These are phyloP conservation scores for Semotilus atromaculatus DNA, from an alignment of 2,797 vertebrate species.

Conservation along the genomic window DNA sequence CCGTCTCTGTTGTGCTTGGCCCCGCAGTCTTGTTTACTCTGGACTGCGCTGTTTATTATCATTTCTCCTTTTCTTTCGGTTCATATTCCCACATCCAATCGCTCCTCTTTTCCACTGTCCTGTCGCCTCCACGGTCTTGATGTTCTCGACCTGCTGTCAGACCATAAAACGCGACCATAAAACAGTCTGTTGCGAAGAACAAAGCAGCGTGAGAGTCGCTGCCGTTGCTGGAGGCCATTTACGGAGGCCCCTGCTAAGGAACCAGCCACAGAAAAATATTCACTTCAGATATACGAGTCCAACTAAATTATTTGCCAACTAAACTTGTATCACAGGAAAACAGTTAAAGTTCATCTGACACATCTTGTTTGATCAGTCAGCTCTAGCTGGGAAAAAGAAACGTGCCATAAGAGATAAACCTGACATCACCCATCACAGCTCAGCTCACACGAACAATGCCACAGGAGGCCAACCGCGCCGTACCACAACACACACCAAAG, in stretches of 20 bases:
- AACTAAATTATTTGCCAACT: constrained; percentile 41
- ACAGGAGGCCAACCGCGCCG: neutral
- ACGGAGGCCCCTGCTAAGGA: constrained; percentile 39
- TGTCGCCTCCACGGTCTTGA: constrained; percentile 38
- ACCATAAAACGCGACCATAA: constrained; percentile 51
- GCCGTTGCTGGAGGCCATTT: constrained; percentile 22
- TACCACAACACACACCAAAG: neutral
- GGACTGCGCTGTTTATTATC: constrained; percentile 39
- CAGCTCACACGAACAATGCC: constrained; percentile 11
- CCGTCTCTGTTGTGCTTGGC: constrained; percentile 45
- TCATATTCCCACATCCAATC: constrained; percentile 44
- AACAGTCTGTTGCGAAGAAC: constrained; percentile 45
- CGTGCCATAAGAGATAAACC: constrained; percentile 38
- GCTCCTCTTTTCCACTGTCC: constrained; percentile 41
- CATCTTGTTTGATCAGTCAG: neutral
- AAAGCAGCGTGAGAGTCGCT: constrained; percentile 25
- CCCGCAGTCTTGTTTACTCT: constrained; percentile 43
- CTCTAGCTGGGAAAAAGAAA: constrained; percentile 2
- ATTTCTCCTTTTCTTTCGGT: constrained; percentile 27
- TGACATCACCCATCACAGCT: constrained; percentile 35
- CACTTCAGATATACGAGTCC: constrained; percentile 8
- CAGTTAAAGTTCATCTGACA: constrained; percentile 24
- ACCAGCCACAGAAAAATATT: constrained; percentile 4
- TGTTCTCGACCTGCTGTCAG: constrained; percentile 33
- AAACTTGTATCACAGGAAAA: constrained; percentile 26